Evolutionary conservation across 2,113 vertebrate genomes (phyloP).

Genomic region (Thomomys bottae): DNA sequence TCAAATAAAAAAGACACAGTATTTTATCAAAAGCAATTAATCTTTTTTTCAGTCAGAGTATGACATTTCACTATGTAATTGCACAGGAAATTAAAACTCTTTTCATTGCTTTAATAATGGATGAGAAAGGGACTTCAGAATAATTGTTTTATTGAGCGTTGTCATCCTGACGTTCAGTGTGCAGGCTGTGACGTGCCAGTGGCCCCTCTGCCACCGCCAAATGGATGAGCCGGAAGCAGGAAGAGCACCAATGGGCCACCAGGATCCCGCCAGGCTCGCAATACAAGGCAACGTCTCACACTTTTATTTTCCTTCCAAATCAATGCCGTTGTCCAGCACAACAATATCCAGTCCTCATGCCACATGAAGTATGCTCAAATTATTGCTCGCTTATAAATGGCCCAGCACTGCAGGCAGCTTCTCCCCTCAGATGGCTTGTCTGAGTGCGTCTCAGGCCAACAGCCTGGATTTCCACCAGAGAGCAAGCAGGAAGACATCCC

Average conservation of each 20-base stretch:
- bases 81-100: constrained; percentile 89
- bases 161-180: constrained; percentile 74
- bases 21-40: constrained; percentile 83
- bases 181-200: constrained; percentile 80
- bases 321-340: not conserved
- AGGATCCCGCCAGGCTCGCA: constrained; percentile 76
- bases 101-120: constrained; percentile 88
- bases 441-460: not conserved
- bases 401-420: not conserved
- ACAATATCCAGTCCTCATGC: not conserved
- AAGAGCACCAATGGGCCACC: constrained; percentile 65
- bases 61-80: constrained; percentile 86
- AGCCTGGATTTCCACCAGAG: not conserved
- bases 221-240: constrained; percentile 79
- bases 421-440: not conserved
- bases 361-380: not conserved
- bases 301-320: constrained; percentile 4
- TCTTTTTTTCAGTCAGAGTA: constrained; percentile 63
- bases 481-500: too few species aligned
- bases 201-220: constrained; percentile 76
- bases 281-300: constrained; percentile 47
- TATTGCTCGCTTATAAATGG: not conserved
- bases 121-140: constrained; percentile 85
- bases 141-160: constrained; percentile 88
- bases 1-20: constrained; percentile 79